Base-by-base conservation (phyloP, 1,140 invertebrate species). In the Bombus waltoni region DNA sequence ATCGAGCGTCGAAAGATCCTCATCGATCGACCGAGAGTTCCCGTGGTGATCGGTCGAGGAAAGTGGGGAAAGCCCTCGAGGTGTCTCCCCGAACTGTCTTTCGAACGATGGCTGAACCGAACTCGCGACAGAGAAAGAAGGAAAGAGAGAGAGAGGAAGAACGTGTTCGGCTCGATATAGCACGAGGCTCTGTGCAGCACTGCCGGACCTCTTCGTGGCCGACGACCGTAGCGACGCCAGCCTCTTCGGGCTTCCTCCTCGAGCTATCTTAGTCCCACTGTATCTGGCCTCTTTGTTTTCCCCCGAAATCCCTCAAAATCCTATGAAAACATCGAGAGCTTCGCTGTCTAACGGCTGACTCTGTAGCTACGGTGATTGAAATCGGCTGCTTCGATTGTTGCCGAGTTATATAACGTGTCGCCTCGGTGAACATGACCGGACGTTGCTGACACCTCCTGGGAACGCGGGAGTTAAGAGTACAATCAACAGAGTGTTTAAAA, bases 141-240 rank as follows among this genome's bases (percentile, higher is more conserved):
- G 35, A 75, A 72, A 83, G 28, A 66, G 28, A 86, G n/a, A 74
- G 75, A 81, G 74, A 87, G 83, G 88, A 76, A 81, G 84, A 87
- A 62, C 81, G 89, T 89, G 85, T 81, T 75, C 83, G 87, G 91
- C 93, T 93, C 90, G 91, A 94, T 93, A 94, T 94, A 93, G 93
- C 92, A 82, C 92, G 91, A 93, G 91, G 91, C 91, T 91, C 88
- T 85, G 76, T 87, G 89, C 89, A 78, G 89, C 89, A 91, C 90
- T 91, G 90, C 73, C 90, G 76, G 85, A 89, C 84, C 83, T 91
- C 76, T 76, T 86, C 62, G 86, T 90, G 71, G 82, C 79, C 82
- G 72, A 88, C 89, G 89, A 90, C 38, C 84, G 89, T 90, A 53
- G 90, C 90, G 90, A 91, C 90, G 80, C 90, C 89, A 87, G 80